A percentile compares a stretch with the other conserved stretches of the same genome.
phyloP scores from a whole-genome alignment of 2,888 invertebrate species.

The Caenorhabditis japonica region DNA sequence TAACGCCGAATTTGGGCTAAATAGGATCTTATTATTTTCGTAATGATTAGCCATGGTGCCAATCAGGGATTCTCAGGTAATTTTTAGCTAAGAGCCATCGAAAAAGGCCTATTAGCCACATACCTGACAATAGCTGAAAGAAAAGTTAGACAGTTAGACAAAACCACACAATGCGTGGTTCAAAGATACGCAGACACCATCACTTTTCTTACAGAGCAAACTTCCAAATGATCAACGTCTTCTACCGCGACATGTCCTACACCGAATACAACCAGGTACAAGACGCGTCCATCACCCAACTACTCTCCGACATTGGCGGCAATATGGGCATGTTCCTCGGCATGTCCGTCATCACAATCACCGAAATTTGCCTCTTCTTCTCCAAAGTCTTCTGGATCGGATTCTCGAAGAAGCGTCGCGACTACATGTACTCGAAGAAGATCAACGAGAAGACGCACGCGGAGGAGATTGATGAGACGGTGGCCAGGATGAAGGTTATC shows the following conservation, averaged over 20 bases:
- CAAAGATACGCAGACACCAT: too few species aligned
- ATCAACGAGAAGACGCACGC: conserved; percentile 53
- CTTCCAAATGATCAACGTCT: conserved; percentile 67
- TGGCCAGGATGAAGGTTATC: conserved; percentile 51
- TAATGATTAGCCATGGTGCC: too few species aligned
- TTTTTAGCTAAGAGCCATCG: too few species aligned
- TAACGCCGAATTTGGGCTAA: too few species aligned
- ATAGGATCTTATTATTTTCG: too few species aligned
- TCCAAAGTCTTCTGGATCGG: conserved; percentile 73
- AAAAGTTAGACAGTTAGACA: too few species aligned
- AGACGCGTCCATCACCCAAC: conserved; percentile 60
- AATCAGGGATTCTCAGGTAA: too few species aligned
- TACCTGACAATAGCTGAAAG: too few species aligned
- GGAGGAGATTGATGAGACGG: conserved; percentile 45
- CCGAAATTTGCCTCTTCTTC: conserved; percentile 73
- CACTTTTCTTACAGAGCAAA: conserved; percentile 44
- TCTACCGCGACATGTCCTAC: conserved; percentile 71
- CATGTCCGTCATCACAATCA: conserved; percentile 73
- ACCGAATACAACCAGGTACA: conserved; percentile 72
- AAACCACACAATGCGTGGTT: too few species aligned
- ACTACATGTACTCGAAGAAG: conserved; percentile 65
- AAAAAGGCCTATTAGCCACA: too few species aligned
- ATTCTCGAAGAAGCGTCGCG: conserved; percentile 63
- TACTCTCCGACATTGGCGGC: conserved; percentile 74
- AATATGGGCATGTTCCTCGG: conserved; percentile 77